Evolutionary conservation across 1,140 invertebrate genomes (phyloP).

Genomic region (Phenacoccus solenopsis): DNA sequence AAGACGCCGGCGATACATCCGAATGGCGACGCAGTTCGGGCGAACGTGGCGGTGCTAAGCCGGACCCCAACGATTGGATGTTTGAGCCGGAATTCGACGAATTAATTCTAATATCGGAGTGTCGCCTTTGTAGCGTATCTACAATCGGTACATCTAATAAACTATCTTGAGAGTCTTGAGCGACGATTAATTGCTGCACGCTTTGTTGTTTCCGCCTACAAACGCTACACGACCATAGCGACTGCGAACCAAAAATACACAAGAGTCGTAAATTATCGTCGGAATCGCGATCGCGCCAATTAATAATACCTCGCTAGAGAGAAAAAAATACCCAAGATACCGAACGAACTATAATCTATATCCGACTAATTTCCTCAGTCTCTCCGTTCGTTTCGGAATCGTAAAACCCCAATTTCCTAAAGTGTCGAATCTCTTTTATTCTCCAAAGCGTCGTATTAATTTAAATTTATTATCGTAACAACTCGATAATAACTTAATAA

Average conservation of each 20-base stretch:
- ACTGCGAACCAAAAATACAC: conserved; percentile 36
- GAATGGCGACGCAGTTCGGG: conserved; percentile 65
- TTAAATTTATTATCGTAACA: no score
- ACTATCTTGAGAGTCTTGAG: conserved; percentile 65
- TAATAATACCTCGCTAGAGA: no score
- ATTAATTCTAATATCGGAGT: conserved; percentile 59
- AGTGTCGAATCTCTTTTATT: no score
- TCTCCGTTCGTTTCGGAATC: no score
- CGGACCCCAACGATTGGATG: conserved; percentile 37
- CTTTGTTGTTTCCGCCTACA: conserved; percentile 65
- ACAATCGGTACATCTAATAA: conserved; percentile 60
- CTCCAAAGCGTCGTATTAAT: no score
- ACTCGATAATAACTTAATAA: background rate
- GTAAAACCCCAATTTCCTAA: no score
- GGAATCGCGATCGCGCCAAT: no score
- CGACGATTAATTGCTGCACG: conserved; percentile 39
- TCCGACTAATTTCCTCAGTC: no score
- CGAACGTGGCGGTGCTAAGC: conserved; percentile 58
- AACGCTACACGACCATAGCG: conserved; percentile 63
- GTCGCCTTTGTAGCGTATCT: conserved; percentile 57
- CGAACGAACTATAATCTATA: no score
- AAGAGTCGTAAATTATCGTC: background rate
- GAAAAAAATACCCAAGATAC: no score
- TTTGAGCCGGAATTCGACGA: conserved; percentile 36
- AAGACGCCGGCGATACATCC: conserved; percentile 66